phyloP scores from a whole-genome alignment of 2,797 vertebrate genomes.

The Taeniopygia guttata region DNA sequence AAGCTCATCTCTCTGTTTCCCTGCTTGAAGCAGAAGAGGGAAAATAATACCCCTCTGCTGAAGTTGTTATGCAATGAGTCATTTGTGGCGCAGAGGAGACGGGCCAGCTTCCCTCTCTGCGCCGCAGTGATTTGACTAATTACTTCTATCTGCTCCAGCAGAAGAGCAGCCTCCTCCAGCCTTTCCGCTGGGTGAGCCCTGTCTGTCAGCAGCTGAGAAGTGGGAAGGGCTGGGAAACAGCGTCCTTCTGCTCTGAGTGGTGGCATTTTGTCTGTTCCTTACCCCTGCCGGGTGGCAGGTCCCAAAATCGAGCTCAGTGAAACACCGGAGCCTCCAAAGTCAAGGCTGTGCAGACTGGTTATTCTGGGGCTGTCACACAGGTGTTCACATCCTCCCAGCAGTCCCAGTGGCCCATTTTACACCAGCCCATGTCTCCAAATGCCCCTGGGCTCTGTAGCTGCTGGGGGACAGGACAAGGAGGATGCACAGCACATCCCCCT shows the following conservation, averaged over 20 bases:
- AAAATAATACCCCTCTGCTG: neutral
- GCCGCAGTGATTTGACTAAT: constrained; percentile 33
- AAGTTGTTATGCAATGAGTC: neutral
- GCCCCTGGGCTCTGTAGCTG: neutral
- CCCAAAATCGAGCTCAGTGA: neutral
- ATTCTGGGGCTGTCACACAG: fast-evolving
- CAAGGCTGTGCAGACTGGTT: fast-evolving
- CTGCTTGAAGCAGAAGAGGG: neutral
- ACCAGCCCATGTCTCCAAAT: fast-evolving
- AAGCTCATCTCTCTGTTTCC: neutral
- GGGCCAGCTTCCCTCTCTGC: neutral
- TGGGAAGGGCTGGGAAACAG: neutral
- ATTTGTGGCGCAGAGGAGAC: neutral
- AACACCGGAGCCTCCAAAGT: neutral
- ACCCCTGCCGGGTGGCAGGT: neutral
- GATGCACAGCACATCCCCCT: neutral
- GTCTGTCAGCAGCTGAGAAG: neutral
- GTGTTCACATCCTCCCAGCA: neutral
- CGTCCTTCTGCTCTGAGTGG: neutral
- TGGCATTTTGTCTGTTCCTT: neutral
- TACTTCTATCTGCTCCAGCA: constrained; percentile 42
- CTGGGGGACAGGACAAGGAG: neutral
- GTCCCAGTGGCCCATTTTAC: neutral
- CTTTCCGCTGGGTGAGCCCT: neutral
- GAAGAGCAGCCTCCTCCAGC: neutral